Evolutionary conservation across 2,888 invertebrate genomes (phyloP).

Genomic region (Tethea ocularis): DNA sequence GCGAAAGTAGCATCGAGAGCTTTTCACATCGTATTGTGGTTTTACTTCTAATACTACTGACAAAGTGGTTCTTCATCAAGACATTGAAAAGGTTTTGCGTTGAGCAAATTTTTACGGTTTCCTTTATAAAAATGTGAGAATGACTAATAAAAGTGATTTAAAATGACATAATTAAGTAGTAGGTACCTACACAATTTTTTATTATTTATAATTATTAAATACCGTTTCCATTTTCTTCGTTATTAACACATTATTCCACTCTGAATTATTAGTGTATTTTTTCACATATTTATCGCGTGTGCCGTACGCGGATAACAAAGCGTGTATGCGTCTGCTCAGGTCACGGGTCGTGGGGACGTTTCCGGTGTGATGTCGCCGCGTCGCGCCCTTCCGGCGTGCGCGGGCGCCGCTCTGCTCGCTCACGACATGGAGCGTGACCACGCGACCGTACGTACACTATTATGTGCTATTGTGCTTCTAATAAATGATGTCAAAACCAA

Average conservation of each 20-base stretch:
- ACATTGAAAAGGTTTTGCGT: conserved; percentile 21
- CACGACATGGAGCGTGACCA: conserved; percentile 65
- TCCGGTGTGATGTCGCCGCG: conserved; percentile 69
- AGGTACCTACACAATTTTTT: background rate
- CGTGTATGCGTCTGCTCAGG: conserved; percentile 64
- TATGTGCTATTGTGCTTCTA: conserved; percentile 69
- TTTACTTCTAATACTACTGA: conserved; percentile 53
- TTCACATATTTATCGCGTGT: conserved; percentile 55
- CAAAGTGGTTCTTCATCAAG: conserved; percentile 38
- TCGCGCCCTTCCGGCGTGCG: conserved; percentile 80
- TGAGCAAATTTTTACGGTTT: no score
- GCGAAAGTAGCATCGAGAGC: conserved; percentile 33
- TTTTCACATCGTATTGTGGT: conserved; percentile 42
- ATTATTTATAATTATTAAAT: background rate
- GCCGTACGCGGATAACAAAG: conserved; percentile 56
- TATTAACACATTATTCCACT: background rate
- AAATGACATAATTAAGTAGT: no score
- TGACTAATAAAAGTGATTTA: background rate
- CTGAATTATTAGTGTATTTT: background rate
- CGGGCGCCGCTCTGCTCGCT: conserved; percentile 50
- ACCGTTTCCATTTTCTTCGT: background rate
- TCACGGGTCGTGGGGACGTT: conserved; percentile 72
- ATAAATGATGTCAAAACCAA: conserved; percentile 61
- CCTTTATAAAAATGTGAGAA: no score
- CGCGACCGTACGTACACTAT: conserved; percentile 42